phyloP scores from a whole-genome alignment of 2,888 invertebrate species.

The Spicauda simplicius region DNA sequence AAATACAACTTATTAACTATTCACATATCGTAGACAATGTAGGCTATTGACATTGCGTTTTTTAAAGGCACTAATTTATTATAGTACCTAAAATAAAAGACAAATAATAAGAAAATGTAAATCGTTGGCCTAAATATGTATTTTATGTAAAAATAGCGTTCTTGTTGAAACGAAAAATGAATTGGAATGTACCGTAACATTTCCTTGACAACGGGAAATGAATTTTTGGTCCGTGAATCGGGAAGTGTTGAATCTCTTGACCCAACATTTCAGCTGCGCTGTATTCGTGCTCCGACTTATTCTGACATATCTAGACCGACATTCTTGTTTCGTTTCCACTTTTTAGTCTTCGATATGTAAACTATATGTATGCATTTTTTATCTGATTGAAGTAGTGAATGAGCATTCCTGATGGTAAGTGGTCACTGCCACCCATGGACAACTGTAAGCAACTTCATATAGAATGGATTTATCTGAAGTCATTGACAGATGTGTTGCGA shows the following conservation, averaged over 20 bases:
- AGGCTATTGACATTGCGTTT: too few relatives aligned
- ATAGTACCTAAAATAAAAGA: neutral
- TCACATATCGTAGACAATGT: too few relatives aligned
- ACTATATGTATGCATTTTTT: too few relatives aligned
- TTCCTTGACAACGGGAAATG: conserved; percentile 36
- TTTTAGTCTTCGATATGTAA: neutral
- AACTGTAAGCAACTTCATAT: too few relatives aligned
- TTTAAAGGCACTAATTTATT: too few relatives aligned
- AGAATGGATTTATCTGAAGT: too few relatives aligned
- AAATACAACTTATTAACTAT: too few relatives aligned
- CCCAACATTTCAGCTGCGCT: conserved; percentile 13
- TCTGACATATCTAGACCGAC: conserved; percentile 10
- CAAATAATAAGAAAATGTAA: neutral
- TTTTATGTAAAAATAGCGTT: conserved; percentile 3
- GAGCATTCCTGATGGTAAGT: too few relatives aligned
- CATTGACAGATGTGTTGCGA: too few relatives aligned
- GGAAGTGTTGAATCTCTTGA: conserved; percentile 27
- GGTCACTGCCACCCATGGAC: too few relatives aligned
- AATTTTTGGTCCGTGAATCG: conserved; percentile 26
- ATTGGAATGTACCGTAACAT: conserved; percentile 25
- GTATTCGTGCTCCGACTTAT: conserved; percentile 19
- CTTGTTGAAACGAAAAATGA: conserved; percentile 19
- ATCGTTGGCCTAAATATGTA: neutral
- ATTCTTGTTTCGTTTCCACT: neutral
- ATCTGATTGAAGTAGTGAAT: too few relatives aligned